Evolutionary conservation across 2,113 vertebrate species (phyloP).

Genomic region (Mesoclemmys tuberculata): DNA sequence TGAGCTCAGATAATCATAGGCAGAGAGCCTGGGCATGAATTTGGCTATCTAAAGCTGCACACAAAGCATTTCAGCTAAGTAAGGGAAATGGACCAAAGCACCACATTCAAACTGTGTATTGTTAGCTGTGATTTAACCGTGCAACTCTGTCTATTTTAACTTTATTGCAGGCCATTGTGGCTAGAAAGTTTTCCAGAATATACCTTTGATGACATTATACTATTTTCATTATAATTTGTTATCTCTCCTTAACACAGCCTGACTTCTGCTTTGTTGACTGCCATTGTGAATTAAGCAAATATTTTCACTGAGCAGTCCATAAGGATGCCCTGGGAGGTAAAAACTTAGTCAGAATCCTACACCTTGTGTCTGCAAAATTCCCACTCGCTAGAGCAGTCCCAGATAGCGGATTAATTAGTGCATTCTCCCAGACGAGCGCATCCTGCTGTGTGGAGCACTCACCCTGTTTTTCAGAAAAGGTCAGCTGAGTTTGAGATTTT

Average conservation of each 20-base stretch:
- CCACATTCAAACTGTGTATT: background rate
- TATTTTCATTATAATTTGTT: background rate
- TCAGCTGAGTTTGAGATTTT: background rate
- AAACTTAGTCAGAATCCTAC: background rate
- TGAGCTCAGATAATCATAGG: background rate
- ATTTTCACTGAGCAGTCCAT: background rate
- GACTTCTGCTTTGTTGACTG: background rate
- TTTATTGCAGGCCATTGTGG: background rate
- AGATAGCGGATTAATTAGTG: background rate
- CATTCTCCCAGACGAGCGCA: background rate
- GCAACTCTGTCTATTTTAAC: background rate
- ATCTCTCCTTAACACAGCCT: background rate
- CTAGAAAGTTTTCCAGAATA: background rate
- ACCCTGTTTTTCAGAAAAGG: background rate
- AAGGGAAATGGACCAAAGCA: background rate
- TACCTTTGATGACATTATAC: background rate
- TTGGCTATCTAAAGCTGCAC: background rate
- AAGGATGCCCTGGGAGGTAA: background rate
- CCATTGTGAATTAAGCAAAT: background rate
- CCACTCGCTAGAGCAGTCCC: background rate
- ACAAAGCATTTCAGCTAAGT: background rate
- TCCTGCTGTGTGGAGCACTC: background rate
- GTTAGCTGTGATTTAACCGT: background rate
- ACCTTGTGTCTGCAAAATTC: background rate
- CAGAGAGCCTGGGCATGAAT: fast-evolving